Evolutionary conservation across 2,888 invertebrate genomes (phyloP).

Genomic region (Erynnis tages): DNA sequence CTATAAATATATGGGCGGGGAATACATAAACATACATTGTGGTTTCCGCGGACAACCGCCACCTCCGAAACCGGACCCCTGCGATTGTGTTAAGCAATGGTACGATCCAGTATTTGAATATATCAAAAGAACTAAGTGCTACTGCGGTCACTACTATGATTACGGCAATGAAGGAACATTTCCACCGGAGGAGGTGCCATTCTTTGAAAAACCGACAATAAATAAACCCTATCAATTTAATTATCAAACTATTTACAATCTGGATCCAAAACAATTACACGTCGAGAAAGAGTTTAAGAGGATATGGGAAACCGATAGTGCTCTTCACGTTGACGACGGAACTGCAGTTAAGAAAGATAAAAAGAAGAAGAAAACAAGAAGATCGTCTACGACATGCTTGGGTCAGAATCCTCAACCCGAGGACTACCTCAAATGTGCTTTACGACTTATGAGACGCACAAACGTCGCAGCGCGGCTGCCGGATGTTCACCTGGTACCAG

Average conservation of each 20-base stretch:
- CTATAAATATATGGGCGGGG: constrained; percentile 41
- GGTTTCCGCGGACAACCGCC: constrained; percentile 53
- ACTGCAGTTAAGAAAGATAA: constrained; percentile 41
- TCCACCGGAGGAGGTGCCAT: constrained; percentile 55
- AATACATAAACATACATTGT: constrained; percentile 54
- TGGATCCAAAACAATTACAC: constrained; percentile 51
- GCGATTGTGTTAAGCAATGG: constrained; percentile 63
- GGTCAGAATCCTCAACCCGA: constrained; percentile 52
- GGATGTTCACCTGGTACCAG: constrained; percentile 61
- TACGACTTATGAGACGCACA: constrained; percentile 49
- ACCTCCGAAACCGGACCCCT: constrained; percentile 46
- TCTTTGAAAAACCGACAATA: constrained; percentile 57
- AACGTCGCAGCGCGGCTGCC: constrained; percentile 67
- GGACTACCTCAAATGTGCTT: constrained; percentile 64
- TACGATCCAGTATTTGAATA: constrained; percentile 52
- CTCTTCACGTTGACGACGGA: constrained; percentile 47
- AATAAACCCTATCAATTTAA: constrained; percentile 50
- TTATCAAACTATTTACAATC: constrained; percentile 61
- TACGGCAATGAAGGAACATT: constrained; percentile 59
- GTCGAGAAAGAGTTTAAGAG: constrained; percentile 61
- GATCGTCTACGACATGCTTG: constrained; percentile 50
- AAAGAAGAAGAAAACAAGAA: constrained; percentile 42
- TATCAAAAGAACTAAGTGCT: constrained; percentile 56
- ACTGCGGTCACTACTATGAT: constrained; percentile 63
- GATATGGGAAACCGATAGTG: constrained; percentile 65